Base-by-base conservation (phyloP, 2,113 vertebrate genomes). In the Chiloscyllium plagiosum region DNA sequence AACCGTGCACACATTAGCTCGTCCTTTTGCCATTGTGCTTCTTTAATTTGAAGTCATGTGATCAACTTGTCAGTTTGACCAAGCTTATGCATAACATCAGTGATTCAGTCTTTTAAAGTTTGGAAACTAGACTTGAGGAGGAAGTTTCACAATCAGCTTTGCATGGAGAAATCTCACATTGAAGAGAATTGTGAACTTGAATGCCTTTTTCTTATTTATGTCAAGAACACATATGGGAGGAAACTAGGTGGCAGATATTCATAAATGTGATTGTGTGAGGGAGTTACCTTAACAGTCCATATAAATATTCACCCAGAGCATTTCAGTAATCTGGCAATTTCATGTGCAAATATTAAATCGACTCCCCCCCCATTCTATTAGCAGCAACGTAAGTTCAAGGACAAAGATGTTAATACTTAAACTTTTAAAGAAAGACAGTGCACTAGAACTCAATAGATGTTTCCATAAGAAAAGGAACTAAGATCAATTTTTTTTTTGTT, bases 181-280 rank as follows among this genome's bases (percentile, higher is more conserved):
- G 24, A 72, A 76, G 29, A 50, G 3, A 50, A 50, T 12, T 47
- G 13, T 33, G 47, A 72, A 52, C 47, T 33, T 50, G 10, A 69
- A 72, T 72, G 47, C 37, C 42, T 72, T 95, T 52, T 66, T 87
- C 22, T 72, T 26, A 66, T 61, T 65, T 19, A 29, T 72, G 42
- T 26, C 24, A 10, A 26, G 61, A 29, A 50, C 94, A 33, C 20
- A 29, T 50, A 72, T 24, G n/a, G 47, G 94, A 72, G 42, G 61
- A 72, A 72, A 72, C 37, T 29, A 24, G 69, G 5, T 50, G 29
- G 13, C 10, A 95, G 66, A 3, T 52, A 50, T 52, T 47, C 37
- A 93, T 52, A 95, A 72, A 72, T 94, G 20, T 47, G 66, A 26
- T 26, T 24, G 37, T 95, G 42, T 95, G 94, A 95, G 69, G 94